A percentile compares a stretch with the other conserved stretches of the same genome.
Conservation (phyloP, 2,113 vertebrate genomes). For the Ovis canadensis region DNA sequence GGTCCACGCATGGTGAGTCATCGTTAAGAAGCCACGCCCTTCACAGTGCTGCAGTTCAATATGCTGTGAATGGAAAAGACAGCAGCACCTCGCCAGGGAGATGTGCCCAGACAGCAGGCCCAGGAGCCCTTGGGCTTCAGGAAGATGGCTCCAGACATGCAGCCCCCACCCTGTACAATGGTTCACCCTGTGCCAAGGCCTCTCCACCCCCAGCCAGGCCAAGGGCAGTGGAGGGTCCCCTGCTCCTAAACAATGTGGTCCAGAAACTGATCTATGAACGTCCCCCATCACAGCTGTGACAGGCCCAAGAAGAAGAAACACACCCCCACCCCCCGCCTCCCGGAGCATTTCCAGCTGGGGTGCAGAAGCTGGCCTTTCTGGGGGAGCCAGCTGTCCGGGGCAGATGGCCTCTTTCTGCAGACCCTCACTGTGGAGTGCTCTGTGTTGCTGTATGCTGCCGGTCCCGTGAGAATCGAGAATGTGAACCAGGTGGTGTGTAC, state of each 20-base stretch:
- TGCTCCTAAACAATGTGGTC: background rate
- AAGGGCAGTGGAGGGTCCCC: background rate
- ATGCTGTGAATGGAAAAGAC: slow-evolving; percentile 5
- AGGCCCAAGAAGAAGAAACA: background rate
- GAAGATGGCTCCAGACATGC: slow-evolving; percentile 41
- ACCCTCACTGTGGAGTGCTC: no score
- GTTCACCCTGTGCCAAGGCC: background rate
- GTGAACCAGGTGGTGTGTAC: background rate
- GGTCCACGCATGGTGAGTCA: background rate
- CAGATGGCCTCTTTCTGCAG: no score
- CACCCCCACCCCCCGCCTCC: background rate
- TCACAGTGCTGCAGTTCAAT: background rate
- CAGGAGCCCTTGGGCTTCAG: background rate
- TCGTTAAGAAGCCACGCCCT: background rate
- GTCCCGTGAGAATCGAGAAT: background rate
- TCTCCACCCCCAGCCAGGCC: background rate
- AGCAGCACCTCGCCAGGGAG: background rate
- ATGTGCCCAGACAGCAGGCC: slow-evolving; percentile 2
- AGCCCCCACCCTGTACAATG: background rate
- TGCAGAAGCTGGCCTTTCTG: background rate
- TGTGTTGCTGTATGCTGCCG: background rate
- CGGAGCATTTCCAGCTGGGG: background rate
- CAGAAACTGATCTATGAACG: background rate
- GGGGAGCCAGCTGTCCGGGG: background rate
- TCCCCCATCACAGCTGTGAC: background rate